Evolutionary conservation across 2,797 vertebrate genomes (phyloP), one percentile per base, ranked within the genome.

Genomic region (Caiman crocodilus): DNA sequence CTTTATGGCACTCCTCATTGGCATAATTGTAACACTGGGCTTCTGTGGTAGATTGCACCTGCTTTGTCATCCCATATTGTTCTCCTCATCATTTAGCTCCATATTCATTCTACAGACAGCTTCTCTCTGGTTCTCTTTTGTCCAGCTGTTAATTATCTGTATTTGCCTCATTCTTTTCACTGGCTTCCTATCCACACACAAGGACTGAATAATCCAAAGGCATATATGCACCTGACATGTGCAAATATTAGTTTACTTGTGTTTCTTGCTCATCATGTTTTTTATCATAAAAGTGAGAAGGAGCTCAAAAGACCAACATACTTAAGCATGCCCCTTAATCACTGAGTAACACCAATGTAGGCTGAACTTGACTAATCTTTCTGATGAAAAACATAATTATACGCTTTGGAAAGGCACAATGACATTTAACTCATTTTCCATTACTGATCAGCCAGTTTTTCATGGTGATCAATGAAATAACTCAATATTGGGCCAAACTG

Each of bases 71-170:
- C 71, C 69, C 0, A 0, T 32, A 77, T 75, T 92, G 61, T 86
- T 94, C 9, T 4, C 4, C 6, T 84, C 42, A 17, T 89, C 74
- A 79, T 90, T 93, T 85, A 79, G 63, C 86, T 95, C 77, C 76
- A 71, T 64, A 94, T 90, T 94, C 78, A 84, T 82, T 94, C 89
- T 91, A 94, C 77, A 92, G 30, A 59, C 58, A 85, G 64, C 88
- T 90, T 92, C 56, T 32, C 69, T 91, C 90, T 78, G 59, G 85
- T 88, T 50, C 57, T 82, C 80, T 69, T 76, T 94, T 92, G 75
- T 94, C 87, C 30, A 30, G 16, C 12, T 85, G 57, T 77, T 90
- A 82, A 64, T 92, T 94, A 56, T 60, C 28, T 60, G 26, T 56
- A 65, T 6, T 10, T 1, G 2, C 21, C 13, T 25, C 35, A 90